These are phyloP conservation scores for Drosophila diplacantha DNA, from an alignment of 2,888 invertebrate species.

Conservation along the genomic window DNA sequence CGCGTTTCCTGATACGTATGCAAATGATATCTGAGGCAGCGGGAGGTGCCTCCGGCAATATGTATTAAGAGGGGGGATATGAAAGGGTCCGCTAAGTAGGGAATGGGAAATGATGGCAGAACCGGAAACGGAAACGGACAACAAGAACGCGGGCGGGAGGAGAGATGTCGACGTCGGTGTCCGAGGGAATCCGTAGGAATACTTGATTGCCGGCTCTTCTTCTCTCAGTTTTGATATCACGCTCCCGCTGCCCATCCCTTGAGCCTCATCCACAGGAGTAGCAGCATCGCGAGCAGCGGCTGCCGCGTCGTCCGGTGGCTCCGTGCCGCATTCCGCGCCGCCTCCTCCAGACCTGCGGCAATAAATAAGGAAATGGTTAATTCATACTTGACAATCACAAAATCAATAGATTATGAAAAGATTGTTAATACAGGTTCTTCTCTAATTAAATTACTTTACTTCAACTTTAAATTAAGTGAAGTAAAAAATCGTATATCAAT, in stretches of 20 bases:
- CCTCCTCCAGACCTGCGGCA: constrained; percentile 62
- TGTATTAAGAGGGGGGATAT: constrained; percentile 15
- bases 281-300: constrained; percentile 27
- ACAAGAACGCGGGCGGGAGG: constrained; percentile 38
- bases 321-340: constrained; percentile 55
- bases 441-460: no score
- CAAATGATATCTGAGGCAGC: constrained; percentile 65
- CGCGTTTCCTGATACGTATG: constrained; percentile 50
- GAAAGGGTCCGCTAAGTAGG: constrained; percentile 23
- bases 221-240: constrained; percentile 64
- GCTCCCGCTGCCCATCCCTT: constrained; percentile 39
- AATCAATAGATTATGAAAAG: constrained; percentile 12
- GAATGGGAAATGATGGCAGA: constrained; percentile 13
- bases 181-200: constrained; percentile 65
- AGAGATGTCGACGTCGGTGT: constrained; percentile 35
- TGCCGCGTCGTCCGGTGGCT: constrained; percentile 35
- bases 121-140: constrained; percentile 31
- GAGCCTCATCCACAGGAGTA: constrained; percentile 35
- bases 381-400: constrained; percentile 1
- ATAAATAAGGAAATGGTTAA: neutral
- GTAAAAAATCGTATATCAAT: no score
- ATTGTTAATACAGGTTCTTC: neutral
- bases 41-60: constrained; percentile 50
- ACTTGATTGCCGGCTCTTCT: constrained; percentile 65
- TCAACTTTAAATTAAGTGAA: neutral